These are phyloP conservation scores for Scaptomyza polygonia DNA, from an alignment of 2,888 invertebrate genomes.

Conservation along the genomic window DNA sequence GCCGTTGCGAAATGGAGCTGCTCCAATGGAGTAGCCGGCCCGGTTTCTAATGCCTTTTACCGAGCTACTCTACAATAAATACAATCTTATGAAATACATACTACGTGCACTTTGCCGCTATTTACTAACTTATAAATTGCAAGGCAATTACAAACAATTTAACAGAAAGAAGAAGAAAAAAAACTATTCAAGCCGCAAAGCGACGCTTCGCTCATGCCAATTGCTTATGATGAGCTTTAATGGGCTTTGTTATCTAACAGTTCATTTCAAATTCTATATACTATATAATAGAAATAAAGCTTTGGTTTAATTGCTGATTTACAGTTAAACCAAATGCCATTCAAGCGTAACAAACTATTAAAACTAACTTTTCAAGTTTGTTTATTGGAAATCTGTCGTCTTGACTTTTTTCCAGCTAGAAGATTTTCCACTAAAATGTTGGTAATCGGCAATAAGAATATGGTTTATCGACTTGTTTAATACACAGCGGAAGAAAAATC, in stretches of 20 bases:
- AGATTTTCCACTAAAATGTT: too few species aligned
- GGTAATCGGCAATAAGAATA: too few species aligned
- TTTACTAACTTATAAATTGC: conserved; percentile 22
- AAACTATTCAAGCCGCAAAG: conserved; percentile 30
- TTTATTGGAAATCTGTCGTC: too few species aligned
- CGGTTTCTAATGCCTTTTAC: conserved; percentile 50
- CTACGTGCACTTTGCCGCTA: not conserved
- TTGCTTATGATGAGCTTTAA: conserved; percentile 27
- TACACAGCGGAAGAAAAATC: too few species aligned
- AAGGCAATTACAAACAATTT: conserved; percentile 39
- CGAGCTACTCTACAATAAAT: conserved; percentile 33
- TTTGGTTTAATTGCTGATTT: not conserved
- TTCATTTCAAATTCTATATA: conserved; percentile 4
- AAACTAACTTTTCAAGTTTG: too few species aligned
- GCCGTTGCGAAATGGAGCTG: conserved; percentile 35
- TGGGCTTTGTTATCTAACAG: conserved; percentile 45
- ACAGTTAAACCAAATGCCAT: not conserved
- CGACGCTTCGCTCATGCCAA: conserved; percentile 14
- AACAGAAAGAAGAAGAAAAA: not conserved
- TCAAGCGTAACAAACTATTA: not conserved
- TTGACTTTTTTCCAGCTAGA: too few species aligned
- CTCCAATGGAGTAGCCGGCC: conserved; percentile 16
- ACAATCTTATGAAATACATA: conserved; percentile 42
- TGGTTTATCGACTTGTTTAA: too few species aligned
- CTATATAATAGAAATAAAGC: not conserved